A percentile compares a stretch with the other conserved stretches of the same genome.
These are phyloP conservation scores for Cephalopholis sonnerati DNA, from an alignment of 2,113 vertebrate genomes.

Conservation along the genomic window DNA sequence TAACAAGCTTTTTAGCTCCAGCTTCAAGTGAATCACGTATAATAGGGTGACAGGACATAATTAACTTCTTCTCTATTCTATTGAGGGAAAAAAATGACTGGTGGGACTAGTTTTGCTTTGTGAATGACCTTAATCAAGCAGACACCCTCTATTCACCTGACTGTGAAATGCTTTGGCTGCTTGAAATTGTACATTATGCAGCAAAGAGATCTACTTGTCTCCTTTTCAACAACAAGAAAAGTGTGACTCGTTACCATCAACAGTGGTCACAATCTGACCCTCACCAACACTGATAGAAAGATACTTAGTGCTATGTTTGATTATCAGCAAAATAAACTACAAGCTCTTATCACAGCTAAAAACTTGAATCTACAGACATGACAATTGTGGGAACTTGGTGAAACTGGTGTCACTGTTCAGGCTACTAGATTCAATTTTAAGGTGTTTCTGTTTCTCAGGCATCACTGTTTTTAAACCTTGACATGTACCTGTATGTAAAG, in stretches of 20 bases:
- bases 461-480: neutral
- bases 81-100: neutral
- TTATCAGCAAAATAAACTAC: neutral
- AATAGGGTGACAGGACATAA: neutral
- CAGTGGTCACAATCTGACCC: neutral
- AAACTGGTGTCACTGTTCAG: neutral
- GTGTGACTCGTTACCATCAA: neutral
- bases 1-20: neutral
- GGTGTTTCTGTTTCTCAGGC: neutral
- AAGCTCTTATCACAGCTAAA: neutral
- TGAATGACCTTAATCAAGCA: constrained; percentile 10
- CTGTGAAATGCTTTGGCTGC: constrained; percentile 18
- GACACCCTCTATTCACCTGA: neutral
- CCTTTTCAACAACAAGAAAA: neutral
- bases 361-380: neutral
- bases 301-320: neutral
- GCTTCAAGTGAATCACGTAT: constrained; percentile 10
- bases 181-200: constrained; percentile 14
- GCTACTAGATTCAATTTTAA: neutral
- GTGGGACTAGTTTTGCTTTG: constrained; percentile 22
- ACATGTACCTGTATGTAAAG: neutral
- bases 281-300: neutral
- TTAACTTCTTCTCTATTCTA: neutral
- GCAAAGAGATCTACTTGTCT: neutral
- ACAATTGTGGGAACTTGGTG: neutral